Conservation (phyloP, 2,797 vertebrate species). For the Sebastes itinus region DNA sequence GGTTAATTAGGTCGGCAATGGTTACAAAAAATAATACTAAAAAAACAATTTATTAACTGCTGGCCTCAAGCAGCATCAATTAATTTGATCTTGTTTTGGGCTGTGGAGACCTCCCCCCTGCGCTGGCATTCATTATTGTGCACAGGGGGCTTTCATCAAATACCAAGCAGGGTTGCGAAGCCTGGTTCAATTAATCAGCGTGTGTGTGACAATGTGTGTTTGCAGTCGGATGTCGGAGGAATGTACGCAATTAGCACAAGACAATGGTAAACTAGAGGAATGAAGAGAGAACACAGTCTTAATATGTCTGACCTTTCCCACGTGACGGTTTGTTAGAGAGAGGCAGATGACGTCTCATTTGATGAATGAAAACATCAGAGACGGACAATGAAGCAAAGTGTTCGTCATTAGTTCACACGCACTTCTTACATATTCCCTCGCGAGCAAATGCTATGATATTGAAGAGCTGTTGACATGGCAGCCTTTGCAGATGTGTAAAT, state of each 20-base stretch:
- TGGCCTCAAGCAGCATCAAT: conserved; percentile 61
- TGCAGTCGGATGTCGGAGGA: conserved; percentile 16
- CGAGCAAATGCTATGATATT: neutral
- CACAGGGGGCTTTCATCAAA: conserved; percentile 49
- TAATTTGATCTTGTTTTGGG: conserved; percentile 57
- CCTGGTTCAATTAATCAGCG: conserved; percentile 56
- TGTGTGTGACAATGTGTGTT: conserved; percentile 14
- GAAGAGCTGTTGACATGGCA: neutral
- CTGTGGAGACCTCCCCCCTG: conserved; percentile 26
- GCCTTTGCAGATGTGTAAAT: neutral
- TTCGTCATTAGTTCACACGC: neutral
- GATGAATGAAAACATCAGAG: conserved; percentile 17
- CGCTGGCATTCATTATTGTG: conserved; percentile 49
- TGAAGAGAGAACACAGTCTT: conserved; percentile 28
- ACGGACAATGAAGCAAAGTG: conserved; percentile 1
- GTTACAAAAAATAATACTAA: neutral
- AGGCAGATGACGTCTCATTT: conserved; percentile 20
- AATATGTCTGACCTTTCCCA: conserved; percentile 65
- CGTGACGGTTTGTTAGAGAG: conserved; percentile 36
- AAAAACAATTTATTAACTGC: conserved; percentile 48
- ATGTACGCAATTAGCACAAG: conserved; percentile 56
- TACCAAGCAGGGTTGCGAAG: conserved; percentile 40
- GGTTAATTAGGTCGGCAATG: conserved; percentile 67
- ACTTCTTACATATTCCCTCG: neutral
- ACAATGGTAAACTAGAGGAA: conserved; percentile 46